Conservation (phyloP, 2,113 vertebrate species). For the Ellobius talpinus region DNA sequence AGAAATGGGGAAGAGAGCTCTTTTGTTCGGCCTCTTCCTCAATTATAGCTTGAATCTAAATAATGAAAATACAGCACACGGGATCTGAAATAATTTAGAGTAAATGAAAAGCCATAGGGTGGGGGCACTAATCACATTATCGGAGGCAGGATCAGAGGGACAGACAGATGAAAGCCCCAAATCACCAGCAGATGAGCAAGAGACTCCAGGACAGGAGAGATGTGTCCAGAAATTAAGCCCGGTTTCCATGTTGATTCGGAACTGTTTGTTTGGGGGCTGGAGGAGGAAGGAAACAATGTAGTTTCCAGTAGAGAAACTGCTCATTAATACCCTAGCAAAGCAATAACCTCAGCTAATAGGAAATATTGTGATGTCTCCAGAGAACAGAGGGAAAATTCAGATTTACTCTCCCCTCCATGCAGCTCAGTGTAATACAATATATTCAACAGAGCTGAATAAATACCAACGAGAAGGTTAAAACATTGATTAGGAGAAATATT, state of each 20-base stretch:
- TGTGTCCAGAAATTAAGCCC: constrained; percentile 65
- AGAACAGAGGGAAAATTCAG: constrained; percentile 73
- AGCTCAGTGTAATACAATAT: constrained; percentile 68
- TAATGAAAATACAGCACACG: constrained; percentile 15
- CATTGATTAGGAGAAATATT: constrained; percentile 80
- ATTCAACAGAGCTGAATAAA: constrained; percentile 78
- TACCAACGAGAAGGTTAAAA: constrained; percentile 83
- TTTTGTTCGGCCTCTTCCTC: constrained; percentile 44
- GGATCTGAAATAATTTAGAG: constrained; percentile 63
- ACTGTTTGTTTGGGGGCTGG: constrained; percentile 63
- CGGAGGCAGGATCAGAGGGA: constrained; percentile 59
- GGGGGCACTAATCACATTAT: constrained; percentile 26
- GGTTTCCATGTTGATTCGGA: constrained; percentile 66
- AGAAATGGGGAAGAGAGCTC: not conserved
- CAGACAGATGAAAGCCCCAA: constrained; percentile 41
- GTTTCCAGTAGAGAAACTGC: constrained; percentile 68
- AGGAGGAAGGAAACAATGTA: constrained; percentile 43
- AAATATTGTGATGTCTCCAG: constrained; percentile 78
- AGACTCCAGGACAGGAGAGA: constrained; percentile 54
- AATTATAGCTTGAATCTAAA: constrained; percentile 57
- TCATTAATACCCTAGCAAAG: constrained; percentile 76
- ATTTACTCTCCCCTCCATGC: constrained; percentile 66
- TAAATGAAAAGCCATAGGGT: constrained; percentile 51
- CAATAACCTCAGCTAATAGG: constrained; percentile 75
- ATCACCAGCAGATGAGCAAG: not conserved